Evolutionary conservation across 2,113 vertebrate genomes (phyloP).

Genomic region (Cyanoramphus novaezelandiae): DNA sequence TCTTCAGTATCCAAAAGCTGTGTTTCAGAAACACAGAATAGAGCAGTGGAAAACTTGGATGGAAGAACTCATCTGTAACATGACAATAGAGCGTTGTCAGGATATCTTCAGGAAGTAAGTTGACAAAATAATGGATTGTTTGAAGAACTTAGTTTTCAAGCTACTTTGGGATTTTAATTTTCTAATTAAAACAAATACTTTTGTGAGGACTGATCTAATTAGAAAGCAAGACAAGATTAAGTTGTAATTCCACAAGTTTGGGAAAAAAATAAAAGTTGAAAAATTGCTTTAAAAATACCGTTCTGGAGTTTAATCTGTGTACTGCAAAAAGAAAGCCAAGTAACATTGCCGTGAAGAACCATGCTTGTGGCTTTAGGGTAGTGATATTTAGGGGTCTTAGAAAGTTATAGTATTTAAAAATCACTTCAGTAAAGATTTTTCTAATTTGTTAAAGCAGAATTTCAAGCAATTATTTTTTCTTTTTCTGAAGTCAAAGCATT

Average conservation of each 20-base stretch:
- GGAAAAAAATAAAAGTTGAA: background rate
- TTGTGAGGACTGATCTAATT: background rate
- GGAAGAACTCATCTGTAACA: constrained; percentile 91
- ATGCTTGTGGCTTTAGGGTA: background rate
- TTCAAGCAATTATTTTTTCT: background rate
- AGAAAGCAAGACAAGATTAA: background rate
- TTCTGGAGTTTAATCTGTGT: background rate
- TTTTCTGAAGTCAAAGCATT: background rate
- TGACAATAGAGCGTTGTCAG: constrained; percentile 90
- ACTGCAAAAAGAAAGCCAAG: background rate
- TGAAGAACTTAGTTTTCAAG: background rate
- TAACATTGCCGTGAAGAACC: background rate
- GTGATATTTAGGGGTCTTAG: background rate
- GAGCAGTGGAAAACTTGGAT: constrained; percentile 97
- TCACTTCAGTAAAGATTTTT: background rate
- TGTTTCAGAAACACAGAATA: constrained; percentile 88
- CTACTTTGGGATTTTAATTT: background rate
- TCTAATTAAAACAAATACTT: background rate
- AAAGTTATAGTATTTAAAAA: background rate
- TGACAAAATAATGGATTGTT: background rate
- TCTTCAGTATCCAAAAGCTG: constrained; percentile 91
- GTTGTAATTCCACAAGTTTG: background rate
- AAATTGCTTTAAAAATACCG: background rate
- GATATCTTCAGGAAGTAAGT: constrained; percentile 90
- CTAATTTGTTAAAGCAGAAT: background rate